These are phyloP conservation scores for Drosophila navojoa DNA, from an alignment of 1,140 invertebrate species.

Conservation along the genomic window DNA sequence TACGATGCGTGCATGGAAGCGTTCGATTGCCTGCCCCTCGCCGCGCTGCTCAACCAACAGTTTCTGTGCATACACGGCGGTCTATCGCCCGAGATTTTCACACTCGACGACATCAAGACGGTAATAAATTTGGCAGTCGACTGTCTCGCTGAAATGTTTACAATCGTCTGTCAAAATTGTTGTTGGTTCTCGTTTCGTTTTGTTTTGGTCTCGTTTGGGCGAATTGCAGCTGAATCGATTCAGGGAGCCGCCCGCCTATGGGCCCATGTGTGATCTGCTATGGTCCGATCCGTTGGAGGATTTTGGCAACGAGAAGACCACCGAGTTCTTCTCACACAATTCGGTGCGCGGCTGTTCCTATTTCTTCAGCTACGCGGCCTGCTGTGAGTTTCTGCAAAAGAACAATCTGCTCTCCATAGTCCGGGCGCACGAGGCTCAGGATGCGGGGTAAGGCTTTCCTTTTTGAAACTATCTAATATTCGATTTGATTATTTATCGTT, in stretches of 20 bases:
- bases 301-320: constrained; percentile 99
- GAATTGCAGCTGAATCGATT: constrained; percentile 96
- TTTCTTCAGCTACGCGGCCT: constrained; percentile 90
- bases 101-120: constrained; percentile 98
- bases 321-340: constrained; percentile 99
- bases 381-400: constrained; percentile 98
- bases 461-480: no score
- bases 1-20: constrained; percentile 99
- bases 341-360: constrained; percentile 99
- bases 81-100: constrained; percentile 99
- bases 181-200: constrained; percentile 6
- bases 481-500: no score
- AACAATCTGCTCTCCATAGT: constrained; percentile 99
- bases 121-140: constrained; percentile 67
- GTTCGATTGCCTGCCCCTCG: constrained; percentile 99
- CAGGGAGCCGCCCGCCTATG: constrained; percentile 99
- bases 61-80: constrained; percentile 99
- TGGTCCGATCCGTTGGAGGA: constrained; percentile 99
- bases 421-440: constrained; percentile 99
- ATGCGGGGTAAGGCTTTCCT: constrained; percentile 91
- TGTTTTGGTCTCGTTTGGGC: constrained; percentile 21
- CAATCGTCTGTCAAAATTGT: constrained; percentile 43
- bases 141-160: constrained; percentile 70
- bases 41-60: constrained; percentile 99
- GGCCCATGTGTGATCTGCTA: constrained; percentile 99